Evolutionary conservation across 1,140 invertebrate genomes (phyloP).

Genomic region (Amphibalanus amphitrite): DNA sequence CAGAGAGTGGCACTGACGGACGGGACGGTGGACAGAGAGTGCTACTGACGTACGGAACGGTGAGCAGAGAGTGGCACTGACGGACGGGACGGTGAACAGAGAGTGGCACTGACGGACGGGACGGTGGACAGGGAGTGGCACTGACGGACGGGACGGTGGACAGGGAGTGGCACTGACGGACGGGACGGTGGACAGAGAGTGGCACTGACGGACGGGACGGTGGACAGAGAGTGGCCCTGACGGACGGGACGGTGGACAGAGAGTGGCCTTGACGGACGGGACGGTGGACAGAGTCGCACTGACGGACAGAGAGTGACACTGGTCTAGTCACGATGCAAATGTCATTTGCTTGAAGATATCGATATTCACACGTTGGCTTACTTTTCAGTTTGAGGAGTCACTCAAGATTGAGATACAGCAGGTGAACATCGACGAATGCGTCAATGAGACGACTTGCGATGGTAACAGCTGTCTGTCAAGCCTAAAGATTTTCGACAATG

Average conservation of each 20-base stretch:
- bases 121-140: conserved; percentile 48
- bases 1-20: too few species aligned
- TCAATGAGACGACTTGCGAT: conserved; percentile 30
- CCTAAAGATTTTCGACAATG: conserved; percentile 47
- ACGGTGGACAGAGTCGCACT: background rate
- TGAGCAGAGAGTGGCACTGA: too few species aligned
- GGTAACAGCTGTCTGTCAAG: conserved; percentile 51
- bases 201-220: too few species aligned
- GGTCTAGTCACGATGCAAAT: background rate
- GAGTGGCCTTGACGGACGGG: too few species aligned
- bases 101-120: conserved; percentile 46
- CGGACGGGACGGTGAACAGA: too few species aligned
- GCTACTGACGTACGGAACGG: too few species aligned
- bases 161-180: too few species aligned
- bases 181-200: too few species aligned
- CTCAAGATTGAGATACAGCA: conserved; percentile 54
- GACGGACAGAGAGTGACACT: background rate
- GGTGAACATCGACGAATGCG: conserved; percentile 72
- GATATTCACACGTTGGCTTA: background rate
- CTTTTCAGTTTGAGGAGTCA: conserved; percentile 39
- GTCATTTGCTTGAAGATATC: background rate
- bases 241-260: too few species aligned
- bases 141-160: conserved; percentile 44
- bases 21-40: too few species aligned
- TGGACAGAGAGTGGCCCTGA: too few species aligned